These are phyloP conservation scores for Ascaphus truei DNA, from an alignment of 2,113 vertebrate genomes.

Conservation along the genomic window DNA sequence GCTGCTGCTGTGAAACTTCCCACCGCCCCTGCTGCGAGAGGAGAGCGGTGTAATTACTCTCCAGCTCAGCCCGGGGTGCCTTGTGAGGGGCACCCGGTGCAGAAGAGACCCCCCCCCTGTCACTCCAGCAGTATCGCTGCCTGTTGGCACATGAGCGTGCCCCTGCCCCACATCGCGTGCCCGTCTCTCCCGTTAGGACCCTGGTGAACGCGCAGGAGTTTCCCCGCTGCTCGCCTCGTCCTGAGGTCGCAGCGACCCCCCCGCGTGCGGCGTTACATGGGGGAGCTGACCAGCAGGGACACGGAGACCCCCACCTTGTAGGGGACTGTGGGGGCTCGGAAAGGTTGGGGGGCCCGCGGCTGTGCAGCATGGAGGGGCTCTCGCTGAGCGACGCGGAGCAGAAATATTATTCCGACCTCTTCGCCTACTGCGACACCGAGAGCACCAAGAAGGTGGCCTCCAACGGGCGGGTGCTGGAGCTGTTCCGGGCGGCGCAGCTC, in stretches of 20 bases:
- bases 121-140: too few species aligned
- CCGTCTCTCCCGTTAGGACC: too few species aligned
- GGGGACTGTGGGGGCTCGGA: neutral
- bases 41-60: too few species aligned
- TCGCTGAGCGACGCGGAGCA: conserved; percentile 92
- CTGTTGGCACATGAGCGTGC: too few species aligned
- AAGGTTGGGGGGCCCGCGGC: neutral
- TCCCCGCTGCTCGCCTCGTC: too few species aligned
- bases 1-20: neutral
- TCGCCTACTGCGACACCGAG: conserved; percentile 94
- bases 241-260: too few species aligned
- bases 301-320: neutral
- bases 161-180: too few species aligned
- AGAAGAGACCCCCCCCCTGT: neutral
- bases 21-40: neutral
- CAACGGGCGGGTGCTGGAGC: conserved; percentile 87
- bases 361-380: conserved; percentile 82
- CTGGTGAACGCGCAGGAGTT: too few species aligned
- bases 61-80: too few species aligned
- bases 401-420: conserved; percentile 94
- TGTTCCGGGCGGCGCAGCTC: conserved; percentile 94
- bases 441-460: conserved; percentile 95
- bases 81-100: neutral
- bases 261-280: too few species aligned
- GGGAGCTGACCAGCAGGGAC: too few species aligned